Base-by-base conservation (phyloP, 2,888 invertebrate species). In the Melanchra persicariae region DNA sequence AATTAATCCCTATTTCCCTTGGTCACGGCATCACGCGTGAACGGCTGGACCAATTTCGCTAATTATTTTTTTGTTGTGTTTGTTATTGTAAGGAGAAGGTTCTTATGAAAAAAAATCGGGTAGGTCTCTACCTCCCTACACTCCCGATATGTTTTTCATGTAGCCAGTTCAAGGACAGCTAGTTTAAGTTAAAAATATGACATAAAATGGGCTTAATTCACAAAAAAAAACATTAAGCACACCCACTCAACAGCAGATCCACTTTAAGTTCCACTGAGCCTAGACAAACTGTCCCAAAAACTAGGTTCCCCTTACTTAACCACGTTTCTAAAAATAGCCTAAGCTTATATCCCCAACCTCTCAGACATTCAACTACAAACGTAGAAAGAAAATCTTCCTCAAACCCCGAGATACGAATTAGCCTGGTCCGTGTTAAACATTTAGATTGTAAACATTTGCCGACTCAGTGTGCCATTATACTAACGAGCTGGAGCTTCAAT, bases 371-470 rank as follows among this genome's bases (percentile, higher is more conserved):
- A 37, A 37, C 12, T 37, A 51, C 43, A 51, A 77, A 57, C 17
- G 47, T 34, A 43, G 19, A 77, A 78, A 43, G 34, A 78, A 59
- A 63, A 59, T 61, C 6, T 34, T 19, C 22, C 22, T 40, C 40
- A 49, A 77, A 49, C n/a, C 77, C 54, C 74, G 34, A 43, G 77
- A 55, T 22, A 59, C 70, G n/a, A 60, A 69, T 74, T 74, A 74
- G 47, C 47, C 19, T 22, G 19, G 58, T 43, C 77, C 26, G 34
- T 60, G 59, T 77, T 74, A 70, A 74, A 74, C 70, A 77, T 77
- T 74, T 55, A 60, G 78, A 77, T 70, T 60, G 72, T 79, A 83
- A 83, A 77, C 70, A 83, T 82, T 82, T 69, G 75, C 72, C 30
- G 22, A 71, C 55, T 84, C 81, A 75, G 66, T 49, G 22, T 54